phyloP scores from a whole-genome alignment of 2,888 invertebrate species.

The Himalopsyche kuldschensis region DNA sequence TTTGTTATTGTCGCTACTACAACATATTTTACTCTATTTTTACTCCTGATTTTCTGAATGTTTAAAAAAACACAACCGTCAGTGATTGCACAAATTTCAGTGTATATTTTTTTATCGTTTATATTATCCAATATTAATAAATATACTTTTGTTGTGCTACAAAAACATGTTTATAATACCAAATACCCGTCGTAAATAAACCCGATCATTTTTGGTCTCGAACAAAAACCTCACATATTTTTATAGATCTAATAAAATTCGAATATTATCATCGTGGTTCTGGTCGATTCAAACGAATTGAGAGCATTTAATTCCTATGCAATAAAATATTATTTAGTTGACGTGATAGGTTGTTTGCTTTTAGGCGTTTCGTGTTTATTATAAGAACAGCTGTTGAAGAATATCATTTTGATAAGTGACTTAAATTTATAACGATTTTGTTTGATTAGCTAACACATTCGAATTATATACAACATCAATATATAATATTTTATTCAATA shows the following conservation, averaged over 20 bases:
- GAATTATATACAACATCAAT: too few species aligned
- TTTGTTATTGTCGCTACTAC: too few species aligned
- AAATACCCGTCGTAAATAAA: too few species aligned
- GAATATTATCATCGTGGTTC: background rate
- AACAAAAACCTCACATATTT: background rate
- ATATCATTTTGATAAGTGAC: background rate
- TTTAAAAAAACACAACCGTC: too few species aligned
- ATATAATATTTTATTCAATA: too few species aligned
- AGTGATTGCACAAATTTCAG: too few species aligned
- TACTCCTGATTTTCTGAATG: too few species aligned
- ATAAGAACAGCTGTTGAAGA: background rate
- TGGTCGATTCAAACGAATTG: background rate
- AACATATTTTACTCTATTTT: too few species aligned
- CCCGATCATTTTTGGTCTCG: background rate
- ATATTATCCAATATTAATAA: too few species aligned
- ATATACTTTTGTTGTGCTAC: too few species aligned
- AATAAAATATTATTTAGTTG: background rate
- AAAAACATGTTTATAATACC: too few species aligned
- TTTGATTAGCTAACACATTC: background rate
- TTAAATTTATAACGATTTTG: background rate
- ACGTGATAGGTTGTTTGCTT: background rate
- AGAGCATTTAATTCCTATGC: background rate
- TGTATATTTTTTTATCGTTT: too few species aligned
- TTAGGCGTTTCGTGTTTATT: background rate
- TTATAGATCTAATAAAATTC: background rate